Conservation (phyloP, 2,797 vertebrate species). For the Dendrocincla fuliginosa region DNA sequence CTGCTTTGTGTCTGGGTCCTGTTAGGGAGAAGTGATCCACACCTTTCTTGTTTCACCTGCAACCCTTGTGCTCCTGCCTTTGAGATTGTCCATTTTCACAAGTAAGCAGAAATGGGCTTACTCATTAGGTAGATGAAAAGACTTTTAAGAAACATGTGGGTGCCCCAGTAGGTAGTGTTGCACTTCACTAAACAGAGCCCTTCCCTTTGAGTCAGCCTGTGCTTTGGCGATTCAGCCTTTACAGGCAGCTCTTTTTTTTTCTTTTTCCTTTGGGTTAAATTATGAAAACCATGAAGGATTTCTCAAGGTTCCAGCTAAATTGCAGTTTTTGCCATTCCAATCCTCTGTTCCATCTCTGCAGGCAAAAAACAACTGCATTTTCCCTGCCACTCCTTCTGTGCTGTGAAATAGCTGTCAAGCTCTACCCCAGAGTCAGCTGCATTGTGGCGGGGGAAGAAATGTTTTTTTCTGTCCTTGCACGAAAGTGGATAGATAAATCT, state of each 20-base stretch:
- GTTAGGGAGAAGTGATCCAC: background rate
- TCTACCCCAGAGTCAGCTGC: constrained; percentile 49
- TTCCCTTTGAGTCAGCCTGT: constrained; percentile 41
- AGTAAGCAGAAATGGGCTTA: constrained; percentile 36
- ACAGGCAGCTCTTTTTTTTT: background rate
- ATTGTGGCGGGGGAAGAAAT: constrained; percentile 63
- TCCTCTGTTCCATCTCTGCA: constrained; percentile 50
- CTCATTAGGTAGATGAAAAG: constrained; percentile 48
- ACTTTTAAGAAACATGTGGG: constrained; percentile 11
- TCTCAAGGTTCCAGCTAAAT: constrained; percentile 46
- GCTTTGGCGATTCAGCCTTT: background rate
- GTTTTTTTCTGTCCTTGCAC: constrained; percentile 49
- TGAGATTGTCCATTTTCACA: background rate
- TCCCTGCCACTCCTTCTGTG: constrained; percentile 59
- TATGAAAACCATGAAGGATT: constrained; percentile 33
- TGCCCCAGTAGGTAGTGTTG: background rate
- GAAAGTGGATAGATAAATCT: constrained; percentile 53
- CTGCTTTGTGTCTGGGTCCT: background rate
- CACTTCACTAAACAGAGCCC: background rate
- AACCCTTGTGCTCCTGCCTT: background rate
- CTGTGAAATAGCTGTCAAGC: constrained; percentile 60
- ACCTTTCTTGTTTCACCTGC: background rate
- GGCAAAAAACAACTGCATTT: constrained; percentile 63
- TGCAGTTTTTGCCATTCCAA: constrained; percentile 42
- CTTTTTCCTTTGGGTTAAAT: background rate